Base-by-base conservation (phyloP, 1,140 invertebrate genomes). In the Wasmannia auropunctata region DNA sequence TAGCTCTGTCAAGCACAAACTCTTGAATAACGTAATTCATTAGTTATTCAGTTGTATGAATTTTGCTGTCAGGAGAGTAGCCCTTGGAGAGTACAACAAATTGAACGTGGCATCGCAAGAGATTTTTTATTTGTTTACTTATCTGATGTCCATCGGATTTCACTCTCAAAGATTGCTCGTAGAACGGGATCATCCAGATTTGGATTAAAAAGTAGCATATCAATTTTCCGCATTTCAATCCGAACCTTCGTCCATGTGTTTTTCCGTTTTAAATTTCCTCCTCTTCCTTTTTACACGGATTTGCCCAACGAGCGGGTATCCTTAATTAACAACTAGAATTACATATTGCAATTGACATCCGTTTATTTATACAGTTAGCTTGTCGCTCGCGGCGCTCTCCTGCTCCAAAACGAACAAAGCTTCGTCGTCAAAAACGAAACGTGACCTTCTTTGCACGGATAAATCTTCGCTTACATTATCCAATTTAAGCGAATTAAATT, bases 331-430 rank as follows among this genome's bases (percentile, higher is more conserved):
- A 85, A 51, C 60, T 76, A 88, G 46, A 79, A 86, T 90, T 93
- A 91, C 85, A 92, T 92, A 92, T 93, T 93, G 88, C 92, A 94
- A 94, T 94, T 94, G 93, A 94, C 94, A 94, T 93, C 72, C 84
- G 92, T 94, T 93, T 91, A 91, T 92, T 93, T 93, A 88, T 93
- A 92, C 92, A 93, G 79, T 91, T 88, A 77, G 83, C 86, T 86
- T 85, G 67, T 67, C 79, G 79, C 87, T 60, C 31, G 31, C 31
- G 87, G 49, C 58, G 69, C 37, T 28, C 46, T 79, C 63, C 83
- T 85, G 86, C 58, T 84, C 7, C 10, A 14, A n/a, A n/a, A 56
- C 11, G 25, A 63, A n/a, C 62, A 28, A 19, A 11, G 25, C 14
- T n/a, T 58, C 6, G 31, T 25, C 11, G 31, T 75, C 31, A 8